Base-by-base conservation (phyloP, 1,140 invertebrate genomes). In the Drosophila orena region DNA sequence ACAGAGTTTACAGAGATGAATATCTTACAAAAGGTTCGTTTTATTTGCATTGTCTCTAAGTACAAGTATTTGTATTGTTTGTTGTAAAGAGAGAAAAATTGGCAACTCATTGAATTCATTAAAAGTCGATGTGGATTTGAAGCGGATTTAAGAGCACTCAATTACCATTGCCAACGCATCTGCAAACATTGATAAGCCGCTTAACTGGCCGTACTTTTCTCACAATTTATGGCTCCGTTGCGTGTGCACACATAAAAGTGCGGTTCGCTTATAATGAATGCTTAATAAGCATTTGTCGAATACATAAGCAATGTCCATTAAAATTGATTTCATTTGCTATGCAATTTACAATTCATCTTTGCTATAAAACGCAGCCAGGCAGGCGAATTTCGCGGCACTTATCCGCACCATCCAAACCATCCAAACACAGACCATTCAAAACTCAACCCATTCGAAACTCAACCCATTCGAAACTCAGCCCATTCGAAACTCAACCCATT, bases 231-330 rank as follows among this genome's bases (percentile, higher is more conserved):
- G 68, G 42, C 64, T 47, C 66, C 34, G 17, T 34, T 38, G 49
- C 11, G 40, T 34, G 49, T 47, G 52, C 35, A 52, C 46, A 34
- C 53, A 69, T 43, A 56, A 61, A 74, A 60, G 50, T 68, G 42
- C 59, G 46, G 60, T 62, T 77, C 56, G 62, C 42, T 76, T 71
- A 72, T 80, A 78, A 58, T 69, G 49, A 62, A 74, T 70, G 72
- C 73, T 65, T 77, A 77, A 88, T 75, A 75, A 52, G 52, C 49
- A 81, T 66, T 74, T 70, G 58, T 66, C 61, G 62, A 50, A 59
- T 77, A 75, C 71, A 68, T 76, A 76, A 76, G 73, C 74, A 77
- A 77, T 77, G 62, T 53, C 40, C 74, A 81, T 88, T 81, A 60
- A 79, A 78, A 79, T 79, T 72, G 61, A 77, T 72, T 60, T 62